Evolutionary conservation across 2,888 invertebrate genomes (phyloP).

Genomic region (Melanostoma scalare): DNA sequence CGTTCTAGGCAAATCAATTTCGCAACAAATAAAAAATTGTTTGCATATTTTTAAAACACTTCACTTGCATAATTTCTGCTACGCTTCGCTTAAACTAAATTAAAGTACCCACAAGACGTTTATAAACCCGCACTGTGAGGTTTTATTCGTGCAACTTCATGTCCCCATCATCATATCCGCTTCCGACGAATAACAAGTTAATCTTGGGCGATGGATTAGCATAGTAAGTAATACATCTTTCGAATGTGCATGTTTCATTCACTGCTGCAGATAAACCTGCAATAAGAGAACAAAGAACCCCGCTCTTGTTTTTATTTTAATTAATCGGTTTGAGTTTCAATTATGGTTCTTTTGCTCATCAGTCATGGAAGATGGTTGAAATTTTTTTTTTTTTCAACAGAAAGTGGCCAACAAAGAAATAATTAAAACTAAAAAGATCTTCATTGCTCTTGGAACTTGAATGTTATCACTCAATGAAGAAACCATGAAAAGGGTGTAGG

Average conservation of each 20-base stretch:
- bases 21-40: no score
- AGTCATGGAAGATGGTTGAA: slow-evolving; percentile 9
- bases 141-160: neutral
- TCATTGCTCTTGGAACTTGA: slow-evolving; percentile 32
- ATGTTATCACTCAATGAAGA: slow-evolving; percentile 45
- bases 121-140: neutral
- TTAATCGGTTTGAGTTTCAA: slow-evolving; percentile 46
- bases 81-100: no score
- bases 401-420: neutral
- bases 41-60: no score
- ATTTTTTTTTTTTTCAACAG: neutral
- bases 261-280: slow-evolving; percentile 4
- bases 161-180: slow-evolving; percentile 31
- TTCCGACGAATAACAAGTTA: slow-evolving; percentile 56
- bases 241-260: slow-evolving; percentile 29
- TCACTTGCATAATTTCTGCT: no score
- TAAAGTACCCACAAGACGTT: no score
- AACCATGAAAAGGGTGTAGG: slow-evolving; percentile 1
- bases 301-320: slow-evolving; percentile 45
- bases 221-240: slow-evolving; percentile 20
- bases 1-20: no score
- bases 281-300: neutral
- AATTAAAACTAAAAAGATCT: slow-evolving; percentile 2
- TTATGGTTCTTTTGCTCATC: slow-evolving; percentile 20
- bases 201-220: slow-evolving; percentile 45